Conservation (phyloP, 35 echinoderm and acorn worm species). For the Lytechinus variegatus region DNA sequence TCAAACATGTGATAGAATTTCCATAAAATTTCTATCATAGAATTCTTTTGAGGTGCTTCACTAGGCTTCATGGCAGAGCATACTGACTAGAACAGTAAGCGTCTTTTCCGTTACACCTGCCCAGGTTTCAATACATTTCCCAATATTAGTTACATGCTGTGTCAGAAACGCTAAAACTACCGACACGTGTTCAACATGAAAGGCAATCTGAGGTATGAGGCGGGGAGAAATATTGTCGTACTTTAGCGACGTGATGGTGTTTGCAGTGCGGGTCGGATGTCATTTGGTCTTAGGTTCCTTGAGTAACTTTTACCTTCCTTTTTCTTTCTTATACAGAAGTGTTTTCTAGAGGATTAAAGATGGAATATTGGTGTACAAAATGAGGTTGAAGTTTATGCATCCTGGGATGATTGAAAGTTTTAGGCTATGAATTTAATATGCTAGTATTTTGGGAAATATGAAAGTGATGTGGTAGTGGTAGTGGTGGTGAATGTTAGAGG, state of each 20-base stretch:
- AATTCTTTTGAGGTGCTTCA: neutral
- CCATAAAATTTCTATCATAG: neutral
- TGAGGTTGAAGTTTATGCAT: neutral
- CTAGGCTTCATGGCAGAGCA: neutral
- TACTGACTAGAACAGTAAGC: neutral
- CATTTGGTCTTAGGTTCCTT: neutral
- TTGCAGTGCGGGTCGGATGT: neutral
- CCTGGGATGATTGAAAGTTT: neutral
- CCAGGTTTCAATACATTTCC: neutral
- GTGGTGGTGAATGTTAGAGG: neutral
- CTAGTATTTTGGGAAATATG: neutral
- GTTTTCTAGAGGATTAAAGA: neutral
- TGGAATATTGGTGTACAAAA: neutral
- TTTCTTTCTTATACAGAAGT: neutral
- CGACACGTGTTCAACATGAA: neutral
- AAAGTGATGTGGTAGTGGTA: neutral
- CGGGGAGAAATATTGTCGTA: neutral
- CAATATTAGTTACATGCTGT: slow-evolving; percentile 13
- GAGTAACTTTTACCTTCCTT: neutral
- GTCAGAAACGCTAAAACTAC: slow-evolving; percentile 11
- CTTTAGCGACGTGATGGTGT: slow-evolving; percentile 1
- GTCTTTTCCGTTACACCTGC: neutral
- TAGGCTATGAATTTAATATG: neutral
- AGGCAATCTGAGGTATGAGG: neutral
- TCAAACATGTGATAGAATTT: neutral